These are phyloP conservation scores for Strix aluco DNA, from an alignment of 2,113 vertebrate genomes.

Conservation along the genomic window DNA sequence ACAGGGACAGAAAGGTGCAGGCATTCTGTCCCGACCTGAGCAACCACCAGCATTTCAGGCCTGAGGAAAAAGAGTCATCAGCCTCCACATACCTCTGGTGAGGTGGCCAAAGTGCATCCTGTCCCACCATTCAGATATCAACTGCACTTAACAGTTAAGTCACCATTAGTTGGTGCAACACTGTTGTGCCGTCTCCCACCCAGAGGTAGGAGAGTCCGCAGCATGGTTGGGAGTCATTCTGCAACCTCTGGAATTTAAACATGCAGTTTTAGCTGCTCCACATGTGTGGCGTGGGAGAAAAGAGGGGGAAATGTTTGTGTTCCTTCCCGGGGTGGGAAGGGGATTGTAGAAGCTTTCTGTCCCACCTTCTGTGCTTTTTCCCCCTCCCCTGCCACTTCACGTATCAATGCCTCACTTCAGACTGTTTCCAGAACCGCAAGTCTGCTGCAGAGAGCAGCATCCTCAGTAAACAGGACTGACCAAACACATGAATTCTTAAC, in stretches of 20 bases:
- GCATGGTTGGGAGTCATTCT: not conserved
- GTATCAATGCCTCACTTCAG: not conserved
- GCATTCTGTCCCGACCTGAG: not conserved
- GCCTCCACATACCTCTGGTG: slow-evolving; percentile 15
- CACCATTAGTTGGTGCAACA: not conserved
- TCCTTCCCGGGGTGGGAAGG: not conserved
- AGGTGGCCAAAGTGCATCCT: slow-evolving; percentile 37
- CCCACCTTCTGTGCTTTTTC: not conserved
- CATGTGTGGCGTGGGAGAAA: not conserved
- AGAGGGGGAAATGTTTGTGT: not conserved
- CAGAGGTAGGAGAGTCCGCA: not conserved
- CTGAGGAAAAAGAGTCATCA: slow-evolving; percentile 17
- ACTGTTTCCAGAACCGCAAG: not conserved
- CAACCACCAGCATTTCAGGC: slow-evolving; percentile 22
- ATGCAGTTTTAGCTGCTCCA: not conserved
- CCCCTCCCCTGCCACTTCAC: not conserved
- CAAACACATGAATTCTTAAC: not conserved
- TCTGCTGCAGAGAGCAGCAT: not conserved
- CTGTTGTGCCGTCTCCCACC: not conserved
- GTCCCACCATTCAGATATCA: slow-evolving; percentile 22
- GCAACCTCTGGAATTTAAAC: not conserved
- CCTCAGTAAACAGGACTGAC: not conserved
- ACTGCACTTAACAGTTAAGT: not conserved
- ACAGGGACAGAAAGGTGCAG: not conserved
- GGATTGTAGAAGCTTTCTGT: not conserved